Base-by-base conservation (phyloP, 2,888 invertebrate genomes). In the Myopa testacea region DNA sequence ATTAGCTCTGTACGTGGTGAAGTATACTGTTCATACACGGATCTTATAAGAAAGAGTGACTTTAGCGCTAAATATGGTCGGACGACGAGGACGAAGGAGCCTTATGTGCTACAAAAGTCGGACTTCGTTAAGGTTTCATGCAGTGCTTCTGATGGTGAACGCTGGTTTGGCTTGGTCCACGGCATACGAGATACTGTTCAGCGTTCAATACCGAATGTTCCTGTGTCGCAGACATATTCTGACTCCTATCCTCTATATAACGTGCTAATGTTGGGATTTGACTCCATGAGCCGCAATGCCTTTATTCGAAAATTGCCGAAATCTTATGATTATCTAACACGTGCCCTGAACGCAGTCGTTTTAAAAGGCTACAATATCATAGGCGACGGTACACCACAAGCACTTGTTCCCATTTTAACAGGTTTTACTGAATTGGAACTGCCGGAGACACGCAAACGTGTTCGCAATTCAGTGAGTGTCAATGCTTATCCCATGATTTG, bases 401-500 rank as follows among this genome's bases (percentile, higher is more conserved):
- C 97, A 0, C 87, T 97, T 52, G 95, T 96, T 82, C 97, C 97
- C 0, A 93, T 97, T 78, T 90, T 97, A 1, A 96, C 97, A 0
- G 97, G 97, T 4, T 92, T 92, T 86, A 94, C 92, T 0, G 97
- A 97, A 87, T 88, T 95, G n/a, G 97, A 97, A 86, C 87, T 97
- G 68, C 97, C 97, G 0, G 97, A 97, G 85, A 94, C 95, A 0
- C 91, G 97, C 81, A 94, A 93, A 88, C 90, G 93, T 68, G 91
- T 92, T 87, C 88, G 89, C 4, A 92, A 92, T 65, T 93, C 94
- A 0, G 88, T 91, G 16, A 92, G 91, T 71, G 93, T 97, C 0
- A 93, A 97, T 86, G 90, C 92, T 0, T 95, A 95, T 90, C 96
- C 96, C 0, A 95, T 97, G 90, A 92, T 97, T 81, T 98, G 97